phyloP scores from a whole-genome alignment of 2,888 invertebrate species.

The Cabera pusaria region DNA sequence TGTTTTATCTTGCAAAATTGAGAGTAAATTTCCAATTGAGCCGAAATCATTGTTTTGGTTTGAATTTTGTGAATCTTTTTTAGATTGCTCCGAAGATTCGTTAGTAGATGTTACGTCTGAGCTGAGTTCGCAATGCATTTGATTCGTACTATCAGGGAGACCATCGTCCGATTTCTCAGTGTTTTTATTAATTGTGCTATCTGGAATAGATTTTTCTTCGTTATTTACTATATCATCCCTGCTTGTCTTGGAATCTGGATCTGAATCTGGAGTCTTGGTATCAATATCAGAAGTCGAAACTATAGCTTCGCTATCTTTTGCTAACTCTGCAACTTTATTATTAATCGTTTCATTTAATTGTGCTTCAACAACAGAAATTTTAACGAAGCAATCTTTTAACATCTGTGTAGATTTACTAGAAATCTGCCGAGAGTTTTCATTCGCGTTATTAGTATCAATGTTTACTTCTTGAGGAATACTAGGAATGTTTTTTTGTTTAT shows the following conservation, averaged over 20 bases:
- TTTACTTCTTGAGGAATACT: background rate
- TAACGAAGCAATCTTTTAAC: too few relatives aligned
- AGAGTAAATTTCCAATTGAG: slow-evolving; percentile 60
- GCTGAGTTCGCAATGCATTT: slow-evolving; percentile 49
- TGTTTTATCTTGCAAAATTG: slow-evolving; percentile 71
- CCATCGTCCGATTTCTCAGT: slow-evolving; percentile 36
- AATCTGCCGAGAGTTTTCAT: too few relatives aligned
- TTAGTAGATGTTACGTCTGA: slow-evolving; percentile 43
- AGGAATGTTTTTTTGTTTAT: background rate
- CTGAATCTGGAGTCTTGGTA: too few relatives aligned
- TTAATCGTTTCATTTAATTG: too few relatives aligned
- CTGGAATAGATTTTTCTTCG: slow-evolving; percentile 47
- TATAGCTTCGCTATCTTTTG: slow-evolving; percentile 39
- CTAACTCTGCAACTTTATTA: too few relatives aligned
- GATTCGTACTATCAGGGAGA: slow-evolving; percentile 58
- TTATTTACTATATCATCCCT: slow-evolving; percentile 22
- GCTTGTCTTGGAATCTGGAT: slow-evolving; percentile 21
- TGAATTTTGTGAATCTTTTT: slow-evolving; percentile 15
- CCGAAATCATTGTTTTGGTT: slow-evolving; percentile 36
- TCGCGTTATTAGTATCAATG: too few relatives aligned
- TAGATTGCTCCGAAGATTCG: slow-evolving; percentile 26
- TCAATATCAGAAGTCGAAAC: slow-evolving; percentile 64
- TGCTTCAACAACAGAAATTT: too few relatives aligned
- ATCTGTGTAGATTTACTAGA: too few relatives aligned
- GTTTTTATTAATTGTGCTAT: slow-evolving; percentile 60